Percentiles rank a stretch among this genome's conserved stretches.
Conservation (phyloP, 1,140 invertebrate species). For the Meloidogyne chitwoodi region DNA sequence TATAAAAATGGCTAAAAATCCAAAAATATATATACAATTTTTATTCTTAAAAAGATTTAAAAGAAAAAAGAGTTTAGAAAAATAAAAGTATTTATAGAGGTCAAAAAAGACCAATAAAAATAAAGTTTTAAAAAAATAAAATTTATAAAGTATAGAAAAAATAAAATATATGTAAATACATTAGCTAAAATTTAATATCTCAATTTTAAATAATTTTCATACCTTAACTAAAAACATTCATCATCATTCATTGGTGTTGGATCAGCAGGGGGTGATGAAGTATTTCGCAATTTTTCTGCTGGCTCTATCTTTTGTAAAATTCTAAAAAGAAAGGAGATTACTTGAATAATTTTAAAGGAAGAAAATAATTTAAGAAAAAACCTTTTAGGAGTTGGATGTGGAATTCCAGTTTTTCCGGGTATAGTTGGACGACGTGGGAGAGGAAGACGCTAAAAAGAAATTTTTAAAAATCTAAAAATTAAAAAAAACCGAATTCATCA, state of each 20-base stretch:
- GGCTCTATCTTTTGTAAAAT: not conserved
- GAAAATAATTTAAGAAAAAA: not conserved
- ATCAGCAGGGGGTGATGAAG: not conserved
- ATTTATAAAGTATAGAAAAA: not conserved
- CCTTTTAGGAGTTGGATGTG: slow-evolving; percentile 18
- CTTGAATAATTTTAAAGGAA: not conserved
- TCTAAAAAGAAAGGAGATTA: slow-evolving; percentile 1
- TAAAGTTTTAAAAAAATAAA: not conserved
- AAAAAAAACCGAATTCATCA: slow-evolving; percentile 26
- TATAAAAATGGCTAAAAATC: not conserved
- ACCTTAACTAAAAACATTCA: slow-evolving; percentile 1
- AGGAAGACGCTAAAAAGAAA: slow-evolving; percentile 30
- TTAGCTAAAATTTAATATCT: not conserved
- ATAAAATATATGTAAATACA: not conserved
- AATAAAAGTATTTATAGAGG: not conserved
- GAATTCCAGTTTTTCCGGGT: slow-evolving; percentile 32
- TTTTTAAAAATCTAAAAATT: not conserved
- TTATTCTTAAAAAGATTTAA: not conserved
- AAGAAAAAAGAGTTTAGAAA: too few relatives aligned
- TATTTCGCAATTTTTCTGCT: slow-evolving; percentile 1
- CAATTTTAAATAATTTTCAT: not conserved
- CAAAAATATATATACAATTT: not conserved
- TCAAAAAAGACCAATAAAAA: not conserved
- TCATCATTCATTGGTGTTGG: slow-evolving; percentile 12
- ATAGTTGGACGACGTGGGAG: slow-evolving; percentile 28